These are phyloP conservation scores for Centropus unirufus DNA, from an alignment of 2,113 vertebrate species.

Conservation along the genomic window DNA sequence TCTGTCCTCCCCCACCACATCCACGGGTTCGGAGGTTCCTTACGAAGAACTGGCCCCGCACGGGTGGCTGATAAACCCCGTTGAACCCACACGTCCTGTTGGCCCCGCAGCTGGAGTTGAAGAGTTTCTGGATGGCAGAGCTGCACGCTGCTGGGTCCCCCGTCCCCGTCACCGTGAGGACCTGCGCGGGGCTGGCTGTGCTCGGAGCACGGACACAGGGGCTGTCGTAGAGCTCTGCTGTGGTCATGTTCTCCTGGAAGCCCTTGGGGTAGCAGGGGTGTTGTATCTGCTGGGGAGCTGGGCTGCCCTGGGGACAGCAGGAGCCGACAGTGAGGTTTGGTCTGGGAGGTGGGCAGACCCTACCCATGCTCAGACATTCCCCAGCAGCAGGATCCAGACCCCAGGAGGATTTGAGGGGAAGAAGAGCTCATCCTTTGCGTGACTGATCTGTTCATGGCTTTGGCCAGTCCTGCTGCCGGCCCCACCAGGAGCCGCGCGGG, in stretches of 20 bases:
- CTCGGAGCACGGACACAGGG: conserved; percentile 53
- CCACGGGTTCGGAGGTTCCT: accelerated
- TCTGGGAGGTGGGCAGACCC: neutral
- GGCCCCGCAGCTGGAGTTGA: conserved; percentile 72
- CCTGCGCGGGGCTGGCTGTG: neutral
- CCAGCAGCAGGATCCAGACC: neutral
- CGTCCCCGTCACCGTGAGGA: conserved; percentile 63
- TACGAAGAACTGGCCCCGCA: conserved; percentile 79
- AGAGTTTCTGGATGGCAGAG: conserved; percentile 55
- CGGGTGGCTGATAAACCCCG: conserved; percentile 79
- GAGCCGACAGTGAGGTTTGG: neutral
- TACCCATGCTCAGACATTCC: neutral
- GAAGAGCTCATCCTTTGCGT: neutral
- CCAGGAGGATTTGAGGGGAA: neutral
- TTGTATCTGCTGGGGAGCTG: neutral
- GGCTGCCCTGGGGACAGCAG: neutral
- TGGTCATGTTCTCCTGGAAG: conserved; percentile 45
- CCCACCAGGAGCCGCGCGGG: no score
- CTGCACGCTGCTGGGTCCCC: conserved; percentile 68
- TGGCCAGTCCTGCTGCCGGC: neutral
- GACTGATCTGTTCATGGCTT: neutral
- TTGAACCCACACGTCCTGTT: conserved; percentile 75
- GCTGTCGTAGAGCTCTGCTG: conserved; percentile 65
- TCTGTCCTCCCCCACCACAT: neutral
- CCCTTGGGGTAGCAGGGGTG: conserved; percentile 81